phyloP scores from a whole-genome alignment of 2,797 vertebrate species.

The Hippoglossus hippoglossus region DNA sequence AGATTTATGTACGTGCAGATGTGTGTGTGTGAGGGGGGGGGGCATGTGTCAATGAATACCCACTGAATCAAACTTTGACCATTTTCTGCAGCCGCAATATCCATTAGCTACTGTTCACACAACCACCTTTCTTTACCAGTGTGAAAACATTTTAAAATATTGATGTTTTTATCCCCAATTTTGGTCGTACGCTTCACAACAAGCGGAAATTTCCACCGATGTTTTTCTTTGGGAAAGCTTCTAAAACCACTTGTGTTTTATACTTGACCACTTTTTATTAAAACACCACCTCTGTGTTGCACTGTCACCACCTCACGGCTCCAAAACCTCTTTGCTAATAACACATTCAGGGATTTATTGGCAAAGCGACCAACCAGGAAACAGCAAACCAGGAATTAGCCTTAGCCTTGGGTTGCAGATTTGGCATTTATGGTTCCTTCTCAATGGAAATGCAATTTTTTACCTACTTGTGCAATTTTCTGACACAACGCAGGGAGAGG shows the following conservation, averaged over 20 bases:
- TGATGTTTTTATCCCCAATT: not conserved
- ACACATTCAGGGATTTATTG: not conserved
- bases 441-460: not conserved
- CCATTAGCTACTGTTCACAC: conserved; percentile 26
- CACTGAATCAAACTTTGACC: conserved; percentile 44
- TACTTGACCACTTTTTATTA: not conserved
- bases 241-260: not conserved
- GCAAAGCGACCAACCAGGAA: not conserved
- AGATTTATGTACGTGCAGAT: conserved; percentile 60
- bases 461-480: not conserved
- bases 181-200: not conserved
- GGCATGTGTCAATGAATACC: conserved; percentile 32
- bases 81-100: conserved; percentile 26
- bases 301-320: not conserved
- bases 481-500: too few relatives aligned
- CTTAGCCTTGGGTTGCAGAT: too few relatives aligned
- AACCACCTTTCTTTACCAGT: not conserved
- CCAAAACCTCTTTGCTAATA: too few relatives aligned
- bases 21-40: conserved; percentile 4
- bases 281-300: not conserved
- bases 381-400: too few relatives aligned
- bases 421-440: not conserved
- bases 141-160: not conserved
- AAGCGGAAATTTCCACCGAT: not conserved
- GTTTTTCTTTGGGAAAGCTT: not conserved